Percentiles rank a stretch among this genome's conserved stretches.
phyloP scores from a whole-genome alignment of 2,113 vertebrate genomes.

The Brachypodius melanocephalos region DNA sequence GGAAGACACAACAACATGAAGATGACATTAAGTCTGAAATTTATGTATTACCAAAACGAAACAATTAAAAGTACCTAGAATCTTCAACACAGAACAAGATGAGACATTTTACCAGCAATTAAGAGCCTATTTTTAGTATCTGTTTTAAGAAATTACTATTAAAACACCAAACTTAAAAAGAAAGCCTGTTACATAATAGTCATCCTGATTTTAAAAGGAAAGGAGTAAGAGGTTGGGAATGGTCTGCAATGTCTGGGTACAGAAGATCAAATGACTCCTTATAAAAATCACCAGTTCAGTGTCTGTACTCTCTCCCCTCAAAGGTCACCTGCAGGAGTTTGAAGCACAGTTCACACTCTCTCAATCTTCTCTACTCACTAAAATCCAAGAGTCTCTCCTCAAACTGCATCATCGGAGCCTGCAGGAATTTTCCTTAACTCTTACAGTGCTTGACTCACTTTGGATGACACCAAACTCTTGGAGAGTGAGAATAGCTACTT shows the following conservation, averaged over 20 bases:
- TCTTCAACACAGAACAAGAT: neutral
- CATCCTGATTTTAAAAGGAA: neutral
- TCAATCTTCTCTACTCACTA: neutral
- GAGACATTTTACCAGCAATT: neutral
- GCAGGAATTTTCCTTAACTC: neutral
- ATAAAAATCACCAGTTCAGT: neutral
- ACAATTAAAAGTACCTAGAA: neutral
- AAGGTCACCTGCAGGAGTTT: neutral
- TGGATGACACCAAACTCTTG: neutral
- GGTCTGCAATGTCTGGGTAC: neutral
- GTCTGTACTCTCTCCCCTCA: neutral
- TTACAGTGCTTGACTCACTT: neutral
- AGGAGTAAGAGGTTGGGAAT: neutral
- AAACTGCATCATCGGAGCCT: neutral
- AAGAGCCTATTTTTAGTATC: neutral
- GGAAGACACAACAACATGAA: neutral
- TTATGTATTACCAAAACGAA: neutral
- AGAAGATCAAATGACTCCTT: neutral
- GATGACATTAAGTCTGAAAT: neutral
- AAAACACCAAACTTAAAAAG: neutral
- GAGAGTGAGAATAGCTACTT: neutral
- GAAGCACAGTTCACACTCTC: neutral
- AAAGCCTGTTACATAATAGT: neutral
- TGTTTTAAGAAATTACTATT: neutral
- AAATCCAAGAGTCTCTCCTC: neutral